Percentiles rank a stretch among this genome's conserved stretches.
Evolutionary conservation across 2,888 invertebrate species (phyloP).

Genomic region (Tetranychus piercei): DNA sequence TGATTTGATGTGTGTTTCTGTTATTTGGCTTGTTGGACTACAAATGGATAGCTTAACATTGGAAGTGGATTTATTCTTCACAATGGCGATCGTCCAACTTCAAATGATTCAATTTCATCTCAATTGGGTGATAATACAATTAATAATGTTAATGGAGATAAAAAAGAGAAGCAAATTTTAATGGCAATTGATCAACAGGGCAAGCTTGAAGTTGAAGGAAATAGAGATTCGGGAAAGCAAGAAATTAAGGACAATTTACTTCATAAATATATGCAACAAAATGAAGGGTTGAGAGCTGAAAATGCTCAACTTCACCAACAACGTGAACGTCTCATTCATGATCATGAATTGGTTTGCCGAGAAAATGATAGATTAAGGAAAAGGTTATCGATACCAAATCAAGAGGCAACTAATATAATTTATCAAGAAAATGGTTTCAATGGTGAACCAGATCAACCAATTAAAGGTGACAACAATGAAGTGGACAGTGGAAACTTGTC

Average conservation of each 20-base stretch:
- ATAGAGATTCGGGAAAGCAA: neutral
- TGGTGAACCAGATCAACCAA: neutral
- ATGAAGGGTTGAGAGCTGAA: constrained; percentile 46
- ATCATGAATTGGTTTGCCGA: constrained; percentile 69
- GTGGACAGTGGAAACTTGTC: too few relatives aligned
- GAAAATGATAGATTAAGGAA: constrained; percentile 74
- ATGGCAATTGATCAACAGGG: neutral
- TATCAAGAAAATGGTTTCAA: neutral
- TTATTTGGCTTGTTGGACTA: too few relatives aligned
- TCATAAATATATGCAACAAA: constrained; percentile 53
- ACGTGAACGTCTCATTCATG: constrained; percentile 58
- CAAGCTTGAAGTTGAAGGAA: neutral
- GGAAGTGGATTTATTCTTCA: constrained; percentile 15
- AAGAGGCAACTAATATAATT: neutral
- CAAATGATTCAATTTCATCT: neutral
- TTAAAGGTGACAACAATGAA: neutral
- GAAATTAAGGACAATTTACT: constrained; percentile 47
- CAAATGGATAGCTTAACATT: constrained; percentile 14
- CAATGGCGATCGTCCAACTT: constrained; percentile 14
- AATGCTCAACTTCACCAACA: constrained; percentile 61
- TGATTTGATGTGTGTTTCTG: too few relatives aligned
- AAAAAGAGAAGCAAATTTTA: neutral
- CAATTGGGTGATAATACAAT: neutral
- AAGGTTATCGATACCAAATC: constrained; percentile 40
- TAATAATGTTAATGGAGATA: neutral